Evolutionary conservation across 2,888 invertebrate species (phyloP), one percentile per base, ranked within the genome.

Genomic region (Andrena flavipes): DNA sequence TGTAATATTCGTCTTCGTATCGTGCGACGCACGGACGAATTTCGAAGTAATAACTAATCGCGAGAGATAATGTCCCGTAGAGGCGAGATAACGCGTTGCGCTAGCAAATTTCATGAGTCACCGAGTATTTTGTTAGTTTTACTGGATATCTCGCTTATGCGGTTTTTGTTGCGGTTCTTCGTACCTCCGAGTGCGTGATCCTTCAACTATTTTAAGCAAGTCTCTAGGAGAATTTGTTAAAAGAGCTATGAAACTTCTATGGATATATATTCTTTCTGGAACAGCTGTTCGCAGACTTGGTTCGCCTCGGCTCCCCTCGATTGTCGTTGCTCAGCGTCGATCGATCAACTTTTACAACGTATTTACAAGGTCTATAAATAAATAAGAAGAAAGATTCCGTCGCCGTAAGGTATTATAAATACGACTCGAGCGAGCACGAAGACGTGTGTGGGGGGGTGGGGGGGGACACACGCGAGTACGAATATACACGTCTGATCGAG

Each of bases 361-460:
- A 80, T 83, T 33, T 84, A 84, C 77, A 80, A 5, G 73, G 54
- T 82, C 26, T 80, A 69, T 67, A 80, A 87, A 88, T 87, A 87
- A 87, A 88, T 87, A 82, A 76, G 51, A 76, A 75, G 56, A 76
- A 76, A 74, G 63, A 69, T 60, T 77, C 51, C 67, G 68, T 79
- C 72, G 74, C 56, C 35, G 75, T 63, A 67, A 62, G 26, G n/a
- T 63, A 86, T 81, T 75, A 88, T 88, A 89, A 88, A 88, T 88
- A 89, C 56, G 67, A 78, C 78, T 76, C 75, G 77, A 77, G 73
- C 80, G 75, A 80, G 82, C 42, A 26, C 73, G 20, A 76, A 23
- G 74, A 71, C 23, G 23, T 60, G 65, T 2, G 26, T 4, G 29
- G 33, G 8, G 26, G 26, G 26, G 23, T 60, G 65, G 6, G n/a